These are phyloP conservation scores for Halictus ligatus DNA, from an alignment of 2,888 invertebrate genomes.

Conservation along the genomic window DNA sequence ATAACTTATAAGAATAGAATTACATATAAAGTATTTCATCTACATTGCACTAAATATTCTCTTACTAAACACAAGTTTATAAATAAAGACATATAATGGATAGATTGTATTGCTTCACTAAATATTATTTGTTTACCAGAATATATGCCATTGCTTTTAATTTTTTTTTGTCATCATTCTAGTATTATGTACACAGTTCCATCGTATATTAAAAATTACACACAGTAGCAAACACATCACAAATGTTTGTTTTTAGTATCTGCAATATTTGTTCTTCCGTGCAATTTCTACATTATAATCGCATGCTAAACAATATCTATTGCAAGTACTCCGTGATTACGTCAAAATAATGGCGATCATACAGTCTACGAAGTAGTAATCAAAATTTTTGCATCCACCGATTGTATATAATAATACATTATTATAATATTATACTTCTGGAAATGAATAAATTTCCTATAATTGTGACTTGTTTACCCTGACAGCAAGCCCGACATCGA, in stretches of 20 bases:
- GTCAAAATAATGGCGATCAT: background rate
- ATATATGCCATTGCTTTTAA: no score
- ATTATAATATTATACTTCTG: constrained; percentile 2
- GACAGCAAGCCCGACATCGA: background rate
- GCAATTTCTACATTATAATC: no score
- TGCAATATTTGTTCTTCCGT: background rate
- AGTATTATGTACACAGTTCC: no score
- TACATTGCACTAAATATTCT: no score
- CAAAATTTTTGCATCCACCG: background rate
- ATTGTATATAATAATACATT: background rate
- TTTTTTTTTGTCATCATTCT: no score
- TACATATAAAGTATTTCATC: no score
- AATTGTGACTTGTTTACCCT: background rate
- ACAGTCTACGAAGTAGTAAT: background rate
- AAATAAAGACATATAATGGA: no score
- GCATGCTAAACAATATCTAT: background rate
- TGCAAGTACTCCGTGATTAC: background rate
- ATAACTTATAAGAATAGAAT: no score
- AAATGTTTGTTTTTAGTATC: background rate
- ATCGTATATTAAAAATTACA: no score
- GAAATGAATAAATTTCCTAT: background rate
- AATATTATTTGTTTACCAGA: no score
- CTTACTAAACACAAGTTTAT: no score
- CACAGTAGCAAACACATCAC: background rate
- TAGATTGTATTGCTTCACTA: no score